Percentiles rank a stretch among this genome's conserved stretches.
These are phyloP conservation scores for Brachylomia viminalis DNA, from an alignment of 2,888 invertebrate genomes.

Conservation along the genomic window DNA sequence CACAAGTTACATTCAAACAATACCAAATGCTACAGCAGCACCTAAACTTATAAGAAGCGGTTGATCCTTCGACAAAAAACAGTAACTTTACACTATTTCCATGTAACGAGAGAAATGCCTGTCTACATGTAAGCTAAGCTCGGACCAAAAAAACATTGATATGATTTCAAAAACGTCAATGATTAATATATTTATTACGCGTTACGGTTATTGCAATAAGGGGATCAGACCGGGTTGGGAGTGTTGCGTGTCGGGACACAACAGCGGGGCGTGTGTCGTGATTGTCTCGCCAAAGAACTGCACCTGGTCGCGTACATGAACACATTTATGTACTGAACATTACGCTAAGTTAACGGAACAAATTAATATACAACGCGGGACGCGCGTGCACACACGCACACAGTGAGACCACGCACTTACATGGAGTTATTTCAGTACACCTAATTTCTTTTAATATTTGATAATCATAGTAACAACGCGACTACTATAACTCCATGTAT, in stretches of 20 bases:
- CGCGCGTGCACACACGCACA: slow-evolving; percentile 45
- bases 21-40: slow-evolving; percentile 82
- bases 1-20: slow-evolving; percentile 78
- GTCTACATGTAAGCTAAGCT: slow-evolving; percentile 68
- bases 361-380: slow-evolving; percentile 66
- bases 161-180: slow-evolving; percentile 62
- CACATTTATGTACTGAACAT: slow-evolving; percentile 69
- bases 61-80: slow-evolving; percentile 69
- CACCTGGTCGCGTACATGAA: slow-evolving; percentile 65
- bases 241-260: slow-evolving; percentile 31
- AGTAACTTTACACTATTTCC: slow-evolving; percentile 66
- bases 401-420: slow-evolving; percentile 35
- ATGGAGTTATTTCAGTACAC: slow-evolving; percentile 42
- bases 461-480: slow-evolving; percentile 45
- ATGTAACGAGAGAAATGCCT: slow-evolving; percentile 62
- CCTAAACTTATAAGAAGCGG: slow-evolving; percentile 76
- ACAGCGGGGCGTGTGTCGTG: slow-evolving; percentile 37
- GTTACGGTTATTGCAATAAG: slow-evolving; percentile 61
- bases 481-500: slow-evolving; percentile 48
- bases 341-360: slow-evolving; percentile 70
- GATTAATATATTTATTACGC: slow-evolving; percentile 58
- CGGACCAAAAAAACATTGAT: slow-evolving; percentile 66
- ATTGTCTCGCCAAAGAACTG: slow-evolving; percentile 45
- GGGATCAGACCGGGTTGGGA: slow-evolving; percentile 47
- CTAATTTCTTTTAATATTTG: slow-evolving; percentile 41